Evolutionary conservation across 2,113 vertebrate genomes (phyloP).

Genomic region (Delphinapterus leucas): DNA sequence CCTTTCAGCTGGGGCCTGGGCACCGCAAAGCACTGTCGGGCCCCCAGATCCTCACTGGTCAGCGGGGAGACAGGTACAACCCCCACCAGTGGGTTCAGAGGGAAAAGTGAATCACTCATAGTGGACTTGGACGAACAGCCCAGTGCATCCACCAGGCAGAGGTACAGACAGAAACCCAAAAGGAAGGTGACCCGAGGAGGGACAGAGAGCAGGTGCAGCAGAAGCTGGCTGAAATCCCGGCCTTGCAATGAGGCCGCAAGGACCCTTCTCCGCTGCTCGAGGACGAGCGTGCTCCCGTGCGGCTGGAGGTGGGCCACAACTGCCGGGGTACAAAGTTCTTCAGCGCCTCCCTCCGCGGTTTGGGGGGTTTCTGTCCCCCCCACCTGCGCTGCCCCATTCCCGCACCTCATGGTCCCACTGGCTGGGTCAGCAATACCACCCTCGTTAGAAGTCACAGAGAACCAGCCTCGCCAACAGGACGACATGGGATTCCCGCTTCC

Average conservation of each 20-base stretch:
- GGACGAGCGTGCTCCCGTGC: neutral
- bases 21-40: neutral
- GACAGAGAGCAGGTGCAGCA: neutral
- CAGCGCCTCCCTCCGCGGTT: neutral
- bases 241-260: too few relatives aligned
- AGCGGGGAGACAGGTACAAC: neutral
- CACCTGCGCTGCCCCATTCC: neutral
- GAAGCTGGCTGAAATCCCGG: neutral
- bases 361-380: neutral
- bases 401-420: rapidly evolving
- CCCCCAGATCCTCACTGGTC: neutral
- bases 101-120: neutral
- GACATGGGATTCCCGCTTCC: neutral
- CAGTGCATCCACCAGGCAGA: neutral
- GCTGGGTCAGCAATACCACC: neutral
- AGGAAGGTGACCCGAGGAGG: neutral
- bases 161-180: neutral
- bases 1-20: neutral
- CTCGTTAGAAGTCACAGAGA: neutral
- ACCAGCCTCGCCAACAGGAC: neutral
- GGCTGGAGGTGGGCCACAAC: neutral
- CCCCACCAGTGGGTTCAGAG: neutral
- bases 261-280: neutral
- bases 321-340: neutral
- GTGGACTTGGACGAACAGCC: neutral